Percentiles rank a stretch among this genome's conserved stretches.
Evolutionary conservation across 2,797 vertebrate species (phyloP).

Genomic region (Salmo trutta): DNA sequence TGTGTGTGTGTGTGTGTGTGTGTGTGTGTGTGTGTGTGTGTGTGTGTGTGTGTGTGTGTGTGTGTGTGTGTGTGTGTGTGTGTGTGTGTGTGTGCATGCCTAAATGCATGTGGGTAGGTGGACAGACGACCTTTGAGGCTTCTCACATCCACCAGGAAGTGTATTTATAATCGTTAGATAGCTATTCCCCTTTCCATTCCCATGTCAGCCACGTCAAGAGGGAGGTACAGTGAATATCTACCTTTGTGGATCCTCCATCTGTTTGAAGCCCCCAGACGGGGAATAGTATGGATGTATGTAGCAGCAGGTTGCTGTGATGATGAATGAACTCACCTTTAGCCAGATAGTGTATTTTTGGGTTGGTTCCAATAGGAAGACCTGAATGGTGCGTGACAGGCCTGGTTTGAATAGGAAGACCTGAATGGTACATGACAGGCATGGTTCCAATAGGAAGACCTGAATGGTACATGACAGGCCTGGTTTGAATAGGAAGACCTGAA

Average conservation of each 20-base stretch:
- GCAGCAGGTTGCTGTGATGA: conserved; percentile 1
- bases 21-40: neutral
- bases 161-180: neutral
- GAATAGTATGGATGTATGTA: neutral
- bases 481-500: neutral
- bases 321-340: conserved; percentile 2
- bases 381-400: conserved; percentile 25
- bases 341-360: conserved; percentile 42
- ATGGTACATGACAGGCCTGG: conserved; percentile 25
- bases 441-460: conserved; percentile 34
- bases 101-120: neutral
- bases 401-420: neutral
- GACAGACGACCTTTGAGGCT: conserved; percentile 1
- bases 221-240: neutral
- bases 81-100: neutral
- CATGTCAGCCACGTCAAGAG: neutral
- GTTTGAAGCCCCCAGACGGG: conserved; percentile 11
- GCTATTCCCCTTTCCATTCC: neutral
- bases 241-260: neutral
- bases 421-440: neutral
- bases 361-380: conserved; percentile 8
- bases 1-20: neutral
- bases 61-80: neutral
- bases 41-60: neutral
- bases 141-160: neutral